Evolutionary conservation across 2,797 vertebrate species (phyloP), one percentile per base, ranked within the genome.

Genomic region (Heterohyrax brucei): DNA sequence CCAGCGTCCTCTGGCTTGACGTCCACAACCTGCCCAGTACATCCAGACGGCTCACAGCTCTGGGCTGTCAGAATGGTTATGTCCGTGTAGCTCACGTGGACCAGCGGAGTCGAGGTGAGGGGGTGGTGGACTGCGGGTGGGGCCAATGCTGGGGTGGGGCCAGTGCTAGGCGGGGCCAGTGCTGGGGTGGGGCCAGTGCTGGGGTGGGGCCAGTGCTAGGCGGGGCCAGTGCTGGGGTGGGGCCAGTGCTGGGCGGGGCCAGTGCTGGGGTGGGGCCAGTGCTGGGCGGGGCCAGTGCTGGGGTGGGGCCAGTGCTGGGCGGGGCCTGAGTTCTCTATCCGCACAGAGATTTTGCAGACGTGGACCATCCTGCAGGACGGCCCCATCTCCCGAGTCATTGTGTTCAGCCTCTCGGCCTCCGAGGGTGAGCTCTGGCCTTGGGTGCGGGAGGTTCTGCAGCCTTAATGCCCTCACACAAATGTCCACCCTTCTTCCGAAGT

Each of bases 301-400:
- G 53, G 53, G 7, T 3, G 8, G 9, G 8, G 6, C 2, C 5
- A 0, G 7, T 24, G 16, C 24, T 21, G 61, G 82, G 18, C 39
- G 7, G 1, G 28, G 22, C n/a, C 80, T 94, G 78, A 97, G 46
- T 28, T 33, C 13, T 21, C 0, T 0, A 6, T 68, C 76, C 19
- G 18, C 2, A 0, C 97, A 99, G 99, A 98, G 95, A 98, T 99
- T 87, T 92, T 99, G 48, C 99, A 99, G 97, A 99, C 98, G 46
- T 99, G 99, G 99, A 98, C 98, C 0, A 93, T 99, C 50, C 99
- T 99, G 96, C 99, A 99, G 89, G 99, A 99, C 2, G 99, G 99
- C 86, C 99, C 99, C 3, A 98, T 99, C 95, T 99, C 99, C 66
- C 99, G 98, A 0, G 99, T 99, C 80, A 98, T 99, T 46, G 98